Evolutionary conservation across 2,888 invertebrate species (phyloP), one percentile per base, ranked within the genome.

Genomic region (Archips crataeganus): DNA sequence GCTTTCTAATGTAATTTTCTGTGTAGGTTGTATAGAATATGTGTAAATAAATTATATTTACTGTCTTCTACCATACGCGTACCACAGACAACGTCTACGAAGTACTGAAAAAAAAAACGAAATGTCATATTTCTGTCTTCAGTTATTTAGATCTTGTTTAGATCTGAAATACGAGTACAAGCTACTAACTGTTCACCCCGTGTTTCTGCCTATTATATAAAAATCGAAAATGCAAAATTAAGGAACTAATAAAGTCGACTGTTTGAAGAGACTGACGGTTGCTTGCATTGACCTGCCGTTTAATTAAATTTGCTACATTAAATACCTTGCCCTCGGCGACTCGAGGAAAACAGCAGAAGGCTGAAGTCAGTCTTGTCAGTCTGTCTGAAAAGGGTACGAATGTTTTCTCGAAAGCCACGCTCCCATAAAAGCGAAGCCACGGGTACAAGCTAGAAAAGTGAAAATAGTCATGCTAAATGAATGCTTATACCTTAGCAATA

Each of bases 231-330:
- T 49, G n/a, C n/a, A 2, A 54, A 54, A 32, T 57, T 11, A 57
- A 11, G n/a, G 2, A 23, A 57, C 9, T 32, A 57, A 57, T 57
- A 57, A 23, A 23, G 57, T 66, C 36, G 15, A 57, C 47, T 54
- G 57, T 74, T 70, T 32, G 54, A 32, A 45, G 36, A 60, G 65
- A 66, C 65, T 62, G 57, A 57, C 57, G 11, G 1, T 11, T 57
- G 23, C 57, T 57, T 32, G 32, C 32, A 57, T 11, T 57, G 32
- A 57, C 32, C 32, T 57, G 57, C 23, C 32, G 11, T 57, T 57
- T 57, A 57, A 57, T 57, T 57, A 57, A 57, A 57, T 57, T 32
- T 57, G 32, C 23, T 32, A 11, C 57, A 32, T 57, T 57, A 57
- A 32, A 32, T 32, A 32, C 32, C 11, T 57, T 11, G 23, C 54